These are phyloP conservation scores for Phylloscopus trochiloides DNA, from an alignment of 2,113 vertebrate genomes.

Conservation along the genomic window DNA sequence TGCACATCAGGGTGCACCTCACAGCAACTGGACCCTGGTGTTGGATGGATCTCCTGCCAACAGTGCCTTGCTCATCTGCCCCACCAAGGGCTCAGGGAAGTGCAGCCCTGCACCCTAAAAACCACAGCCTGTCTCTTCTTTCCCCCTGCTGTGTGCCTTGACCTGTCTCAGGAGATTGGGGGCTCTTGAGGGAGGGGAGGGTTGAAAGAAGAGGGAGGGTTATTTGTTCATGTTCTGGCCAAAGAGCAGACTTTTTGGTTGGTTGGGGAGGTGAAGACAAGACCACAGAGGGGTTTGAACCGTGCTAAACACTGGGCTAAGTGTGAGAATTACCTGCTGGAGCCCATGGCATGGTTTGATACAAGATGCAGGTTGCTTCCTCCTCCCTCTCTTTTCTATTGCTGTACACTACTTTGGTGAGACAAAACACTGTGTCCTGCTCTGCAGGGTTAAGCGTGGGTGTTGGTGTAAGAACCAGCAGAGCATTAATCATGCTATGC, in stretches of 20 bases:
- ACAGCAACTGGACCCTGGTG: not conserved
- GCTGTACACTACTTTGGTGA: not conserved
- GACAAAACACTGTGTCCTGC: not conserved
- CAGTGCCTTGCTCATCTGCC: slow-evolving; percentile 1
- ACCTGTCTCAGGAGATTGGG: not conserved
- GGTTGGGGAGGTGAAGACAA: not conserved
- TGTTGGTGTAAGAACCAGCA: not conserved
- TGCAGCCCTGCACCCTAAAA: not conserved
- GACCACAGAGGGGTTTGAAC: not conserved
- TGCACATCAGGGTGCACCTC: not conserved
- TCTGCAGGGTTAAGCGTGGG: not conserved
- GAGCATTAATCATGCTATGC: not conserved
- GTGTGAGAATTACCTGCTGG: not conserved
- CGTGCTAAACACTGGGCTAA: fast-evolving
- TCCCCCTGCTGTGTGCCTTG: not conserved
- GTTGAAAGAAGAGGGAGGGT: not conserved
- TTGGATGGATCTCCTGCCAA: not conserved
- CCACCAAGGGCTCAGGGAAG: not conserved
- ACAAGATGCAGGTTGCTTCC: not conserved
- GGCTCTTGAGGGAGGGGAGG: not conserved
- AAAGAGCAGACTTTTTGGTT: not conserved
- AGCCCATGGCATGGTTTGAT: not conserved
- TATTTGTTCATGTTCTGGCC: not conserved
- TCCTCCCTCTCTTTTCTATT: not conserved
- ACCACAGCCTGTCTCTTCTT: not conserved